phyloP scores from a whole-genome alignment of 2,113 vertebrate genomes.

The Collichthys lucidus region DNA sequence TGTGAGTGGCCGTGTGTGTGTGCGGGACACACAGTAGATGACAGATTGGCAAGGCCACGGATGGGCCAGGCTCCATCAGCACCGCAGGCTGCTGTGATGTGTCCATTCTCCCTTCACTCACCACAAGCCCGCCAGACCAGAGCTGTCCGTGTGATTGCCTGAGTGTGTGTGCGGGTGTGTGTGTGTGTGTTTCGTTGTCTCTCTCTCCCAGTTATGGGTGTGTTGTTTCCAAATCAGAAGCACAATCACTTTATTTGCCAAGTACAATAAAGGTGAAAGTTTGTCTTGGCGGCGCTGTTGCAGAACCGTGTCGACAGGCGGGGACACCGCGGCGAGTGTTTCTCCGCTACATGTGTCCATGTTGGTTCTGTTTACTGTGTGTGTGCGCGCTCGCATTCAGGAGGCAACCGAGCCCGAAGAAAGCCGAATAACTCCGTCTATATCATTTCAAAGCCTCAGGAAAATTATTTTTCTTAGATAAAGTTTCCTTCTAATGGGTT shows the following conservation, averaged over 20 bases:
- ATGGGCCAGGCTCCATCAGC: constrained; percentile 73
- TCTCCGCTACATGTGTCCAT: neutral
- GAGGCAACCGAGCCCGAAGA: constrained; percentile 13
- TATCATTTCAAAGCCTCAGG: constrained; percentile 18
- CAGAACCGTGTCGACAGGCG: constrained; percentile 19
- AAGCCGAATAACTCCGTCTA: constrained; percentile 25
- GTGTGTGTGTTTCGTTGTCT: constrained; percentile 18
- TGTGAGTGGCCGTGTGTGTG: constrained; percentile 46
- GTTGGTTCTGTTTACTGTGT: constrained; percentile 33
- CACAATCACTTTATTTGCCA: constrained; percentile 59
- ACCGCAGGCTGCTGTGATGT: constrained; percentile 68
- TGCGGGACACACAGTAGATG: constrained; percentile 62
- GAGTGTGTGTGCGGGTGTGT: neutral
- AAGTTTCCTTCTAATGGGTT: neutral
- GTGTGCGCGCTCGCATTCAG: constrained; percentile 22
- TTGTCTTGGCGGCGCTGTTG: constrained; percentile 39
- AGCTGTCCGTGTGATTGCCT: constrained; percentile 47
- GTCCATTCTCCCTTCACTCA: constrained; percentile 70
- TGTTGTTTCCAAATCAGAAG: constrained; percentile 44
- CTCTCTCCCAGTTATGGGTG: constrained; percentile 19
- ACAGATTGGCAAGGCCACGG: constrained; percentile 74
- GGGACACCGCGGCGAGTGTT: neutral
- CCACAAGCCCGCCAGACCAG: constrained; percentile 40
- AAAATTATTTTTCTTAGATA: constrained; percentile 6
- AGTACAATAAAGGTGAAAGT: constrained; percentile 52